Base-by-base conservation (phyloP, 2,797 vertebrate species). In the Lycodopsis pacificus region DNA sequence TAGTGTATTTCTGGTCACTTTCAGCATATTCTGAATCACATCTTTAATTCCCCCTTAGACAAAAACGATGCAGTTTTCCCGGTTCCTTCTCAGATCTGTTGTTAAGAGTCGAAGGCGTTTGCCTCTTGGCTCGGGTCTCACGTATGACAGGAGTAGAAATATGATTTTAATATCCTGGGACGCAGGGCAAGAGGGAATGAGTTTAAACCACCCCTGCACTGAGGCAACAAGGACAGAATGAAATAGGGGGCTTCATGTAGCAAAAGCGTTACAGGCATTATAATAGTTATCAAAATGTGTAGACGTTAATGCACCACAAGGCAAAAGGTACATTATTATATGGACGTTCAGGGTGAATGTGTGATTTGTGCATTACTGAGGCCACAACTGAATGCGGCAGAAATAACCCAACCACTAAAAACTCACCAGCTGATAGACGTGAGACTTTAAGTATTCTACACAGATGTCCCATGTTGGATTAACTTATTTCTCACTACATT, bases 131-230 rank as follows among this genome's bases (percentile, higher is more conserved):
- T 77, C 57, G 20, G 48, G 36, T 77, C 32, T 65, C 62, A 20
- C 27, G 19, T 61, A 42, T 76, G 69, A 87, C 82, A 79, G 32
- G 12, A 82, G 27, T 30, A 77, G 64, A 87, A 79, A 83, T 80
- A 86, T 51, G 66, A 81, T 89, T 71, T 86, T 54, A 81, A 71
- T 88, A 88, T 79, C 42, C 62, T 19, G 30, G 48, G 65, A 68
- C 61, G 34, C 58, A 53, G 38, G 34, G 73, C 62, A 57, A 67
- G 54, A 48, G 59, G 67, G 77, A 70, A 65, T 54, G 59, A 63
- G 53, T 67, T 76, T 71, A 22, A 76, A 71, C 56, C 66, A 49
- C 58, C 59, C n/a, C 58, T 49, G 34, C 14, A 66, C 36, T 51
- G 8, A 69, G 38, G 63, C 67, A 71, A 57, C n/a, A 56, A 30